phyloP scores from a whole-genome alignment of 2,797 vertebrate genomes.

The Florisuga fusca region DNA sequence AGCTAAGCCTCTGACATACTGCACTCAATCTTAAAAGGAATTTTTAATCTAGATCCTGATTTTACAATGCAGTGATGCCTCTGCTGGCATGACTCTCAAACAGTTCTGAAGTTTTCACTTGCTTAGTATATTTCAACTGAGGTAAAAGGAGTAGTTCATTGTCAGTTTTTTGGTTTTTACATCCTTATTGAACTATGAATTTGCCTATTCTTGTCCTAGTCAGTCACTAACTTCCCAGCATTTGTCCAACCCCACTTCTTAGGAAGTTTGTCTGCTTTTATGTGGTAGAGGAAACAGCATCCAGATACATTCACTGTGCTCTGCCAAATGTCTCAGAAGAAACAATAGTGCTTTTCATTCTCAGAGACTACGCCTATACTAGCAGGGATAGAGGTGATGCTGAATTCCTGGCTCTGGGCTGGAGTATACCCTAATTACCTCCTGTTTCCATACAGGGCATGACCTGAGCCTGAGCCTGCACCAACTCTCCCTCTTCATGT shows the following conservation, averaged over 20 bases:
- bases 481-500: constrained; percentile 5
- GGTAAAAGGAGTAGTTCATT: background rate
- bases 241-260: constrained; percentile 47
- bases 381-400: background rate
- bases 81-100: background rate
- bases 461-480: constrained; percentile 23
- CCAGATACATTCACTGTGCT: background rate
- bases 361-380: background rate
- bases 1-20: background rate
- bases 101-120: background rate
- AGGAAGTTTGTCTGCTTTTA: constrained; percentile 54
- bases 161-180: background rate
- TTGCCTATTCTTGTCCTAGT: background rate
- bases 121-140: background rate
- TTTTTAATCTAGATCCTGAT: background rate
- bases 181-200: constrained; percentile 6
- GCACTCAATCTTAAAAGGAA: background rate
- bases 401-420: constrained; percentile 6
- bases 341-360: constrained; percentile 56
- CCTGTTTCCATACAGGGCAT: background rate
- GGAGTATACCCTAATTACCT: constrained; percentile 21
- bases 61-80: background rate
- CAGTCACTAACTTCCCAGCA: constrained; percentile 12
- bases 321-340: constrained; percentile 40
- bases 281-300: constrained; percentile 21